Conservation (phyloP, 2,797 vertebrate species). For the Semaprochilodus insignis region DNA sequence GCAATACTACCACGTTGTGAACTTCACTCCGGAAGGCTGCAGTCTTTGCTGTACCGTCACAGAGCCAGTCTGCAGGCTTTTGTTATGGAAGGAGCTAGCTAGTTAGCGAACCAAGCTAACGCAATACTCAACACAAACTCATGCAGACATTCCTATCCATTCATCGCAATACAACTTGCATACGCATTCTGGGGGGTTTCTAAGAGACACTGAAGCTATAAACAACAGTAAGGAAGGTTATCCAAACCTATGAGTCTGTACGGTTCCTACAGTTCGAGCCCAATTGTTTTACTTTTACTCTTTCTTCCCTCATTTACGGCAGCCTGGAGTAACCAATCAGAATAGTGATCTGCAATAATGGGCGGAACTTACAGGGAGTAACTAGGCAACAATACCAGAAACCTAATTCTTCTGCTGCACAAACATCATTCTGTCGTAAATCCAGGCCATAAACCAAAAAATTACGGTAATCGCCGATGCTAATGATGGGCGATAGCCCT, state of each 20-base stretch:
- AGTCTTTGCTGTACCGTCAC: neutral
- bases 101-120: slow-evolving; percentile 28
- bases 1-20: neutral
- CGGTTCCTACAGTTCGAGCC: neutral
- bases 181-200: slow-evolving; percentile 2
- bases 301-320: slow-evolving; percentile 30
- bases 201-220: neutral
- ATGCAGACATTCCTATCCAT: slow-evolving; percentile 25
- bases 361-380: neutral
- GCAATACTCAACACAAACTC: neutral
- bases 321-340: slow-evolving; percentile 32
- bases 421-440: neutral
- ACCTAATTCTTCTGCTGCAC: slow-evolving; percentile 14
- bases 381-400: slow-evolving; percentile 10
- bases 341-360: neutral
- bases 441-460: neutral
- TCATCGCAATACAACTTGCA: neutral
- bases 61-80: neutral
- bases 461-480: neutral
- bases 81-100: slow-evolving; percentile 3
- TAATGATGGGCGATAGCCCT: too few relatives aligned
- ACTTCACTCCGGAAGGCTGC: neutral
- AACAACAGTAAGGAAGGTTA: neutral
- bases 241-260: neutral
- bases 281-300: slow-evolving; percentile 25